Evolutionary conservation across 2,113 vertebrate genomes (phyloP), one percentile per base, ranked within the genome.

Genomic region (Natator depressus): DNA sequence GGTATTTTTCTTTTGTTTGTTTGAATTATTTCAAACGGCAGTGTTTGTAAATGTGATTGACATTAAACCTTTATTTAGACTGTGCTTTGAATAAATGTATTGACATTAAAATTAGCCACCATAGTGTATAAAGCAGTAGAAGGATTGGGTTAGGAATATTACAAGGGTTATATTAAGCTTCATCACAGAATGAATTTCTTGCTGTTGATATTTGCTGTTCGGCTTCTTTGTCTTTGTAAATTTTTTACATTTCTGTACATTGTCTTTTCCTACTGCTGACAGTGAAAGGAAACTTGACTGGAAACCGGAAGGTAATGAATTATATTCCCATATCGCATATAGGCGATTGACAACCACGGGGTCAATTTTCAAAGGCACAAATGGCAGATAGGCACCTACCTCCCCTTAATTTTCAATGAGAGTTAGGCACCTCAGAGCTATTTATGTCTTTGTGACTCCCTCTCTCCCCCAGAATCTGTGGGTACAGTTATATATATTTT

Each of bases 41-140:
- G 65, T 97, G 97, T 97, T 97, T 97, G 95, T 95, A 97, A 98
- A 97, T 97, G 97, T 94, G 97, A 97, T 98, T 4, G 89, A 96
- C 97, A 95, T 93, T 97, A 98, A 97, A 97, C 75, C 95, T 93
- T 96, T 97, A 95, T 96, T 96, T 95, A 96, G 94, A 92, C 80
- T 97, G 90, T 96, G 89, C 38, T 97, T 97, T 95, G 95, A 97
- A 97, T 96, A 97, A 97, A 95, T 90, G 89, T 82, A 94, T 91
- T 59, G n/a, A 97, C 94, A 95, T 96, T 89, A 97, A 96, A 96
- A 94, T 97, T 96, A 93, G 88, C 89, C 90, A 92, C 85, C 62
- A 89, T 87, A 96, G 92, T 92, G 91, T 95, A 69, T 91, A 97
- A 96, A 93, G 95, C 92, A 96, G 82, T 84, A 55, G 59, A 84